Evolutionary conservation across 2,888 invertebrate genomes (phyloP), one percentile per base, ranked within the genome.

Genomic region (Hyppa rectilinea): DNA sequence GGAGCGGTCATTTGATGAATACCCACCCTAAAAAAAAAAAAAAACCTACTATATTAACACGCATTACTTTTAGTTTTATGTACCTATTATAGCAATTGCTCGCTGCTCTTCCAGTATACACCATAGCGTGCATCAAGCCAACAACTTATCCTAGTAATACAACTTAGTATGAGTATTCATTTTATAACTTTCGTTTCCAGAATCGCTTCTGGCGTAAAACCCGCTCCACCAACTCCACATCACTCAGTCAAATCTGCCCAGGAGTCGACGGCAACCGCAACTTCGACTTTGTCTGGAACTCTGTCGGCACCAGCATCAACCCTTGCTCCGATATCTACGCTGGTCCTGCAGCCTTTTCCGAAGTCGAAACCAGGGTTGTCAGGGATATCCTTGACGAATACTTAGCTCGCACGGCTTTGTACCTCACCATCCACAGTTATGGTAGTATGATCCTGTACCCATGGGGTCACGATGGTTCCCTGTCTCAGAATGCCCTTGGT

Each of bases 191-290:
- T 66, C 36, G 20, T 59, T 91, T 91, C n/a, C 85, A 97, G 97
- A 85, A 87, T 43, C 96, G 97, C 14, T 92, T 97, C 80, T 98
- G 97, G 97, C 96, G 97, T 23, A 97, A 97, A 87, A 97, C 97
- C 0, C 96, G 97, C 0, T 96, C 97, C 0, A 95, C 94, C 0
- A 87, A 91, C 75, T 84, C 87, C n/a, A 85, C 90, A 52, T 1
- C 47, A 0, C 85, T 89, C 9, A 80, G 91, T 4, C 40, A 43
- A 23, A 1, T 88, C 0, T 98, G 98, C 82, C 91, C 92, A 5
- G 98, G 98, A 10, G 97, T 97, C 0, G 98, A 98, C 87, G 97
- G 97, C 0, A 98, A 98, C 90, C 94, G 98, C 4, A 98, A 98
- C 92, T 98, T 97, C 85, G 97, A 96, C 66, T 97, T 96, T 85